Percentiles rank a stretch among this genome's conserved stretches.
phyloP scores from a whole-genome alignment of 2,797 vertebrate species.

The Bradypus variegatus region DNA sequence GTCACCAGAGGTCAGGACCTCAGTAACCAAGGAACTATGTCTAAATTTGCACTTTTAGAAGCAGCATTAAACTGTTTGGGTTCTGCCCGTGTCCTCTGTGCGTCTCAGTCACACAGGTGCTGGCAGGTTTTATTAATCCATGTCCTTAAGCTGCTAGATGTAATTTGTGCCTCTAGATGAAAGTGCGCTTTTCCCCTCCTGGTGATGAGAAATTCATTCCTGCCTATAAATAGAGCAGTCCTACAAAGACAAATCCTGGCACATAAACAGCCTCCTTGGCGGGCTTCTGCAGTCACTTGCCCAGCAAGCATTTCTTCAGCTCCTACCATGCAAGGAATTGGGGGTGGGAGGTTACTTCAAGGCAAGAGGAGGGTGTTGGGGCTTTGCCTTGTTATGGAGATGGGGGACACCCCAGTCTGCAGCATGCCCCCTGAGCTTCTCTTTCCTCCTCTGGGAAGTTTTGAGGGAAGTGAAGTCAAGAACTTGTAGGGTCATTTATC shows the following conservation, averaged over 20 bases:
- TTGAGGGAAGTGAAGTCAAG: neutral
- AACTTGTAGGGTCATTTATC: neutral
- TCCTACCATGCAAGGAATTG: neutral
- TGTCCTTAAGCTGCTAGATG: neutral
- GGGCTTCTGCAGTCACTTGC: neutral
- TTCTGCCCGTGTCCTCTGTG: neutral
- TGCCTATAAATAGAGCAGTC: neutral
- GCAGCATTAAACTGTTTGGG: neutral
- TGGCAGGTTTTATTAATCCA: neutral
- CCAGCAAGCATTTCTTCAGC: neutral
- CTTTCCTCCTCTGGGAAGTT: neutral
- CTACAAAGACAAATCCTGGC: neutral
- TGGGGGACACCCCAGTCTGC: too few species aligned
- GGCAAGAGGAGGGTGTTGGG: neutral
- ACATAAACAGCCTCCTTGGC: neutral
- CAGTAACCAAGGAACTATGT: neutral
- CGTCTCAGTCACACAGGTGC: fast-evolving
- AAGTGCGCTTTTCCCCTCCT: neutral
- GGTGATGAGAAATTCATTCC: neutral
- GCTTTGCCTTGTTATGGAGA: neutral
- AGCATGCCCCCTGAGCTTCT: too few species aligned
- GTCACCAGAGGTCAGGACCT: neutral
- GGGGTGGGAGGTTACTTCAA: neutral
- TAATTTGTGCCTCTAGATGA: neutral
- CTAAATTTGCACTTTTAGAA: neutral